Evolutionary conservation across 2,113 vertebrate species (phyloP).

Genomic region (Sula dactylatra): DNA sequence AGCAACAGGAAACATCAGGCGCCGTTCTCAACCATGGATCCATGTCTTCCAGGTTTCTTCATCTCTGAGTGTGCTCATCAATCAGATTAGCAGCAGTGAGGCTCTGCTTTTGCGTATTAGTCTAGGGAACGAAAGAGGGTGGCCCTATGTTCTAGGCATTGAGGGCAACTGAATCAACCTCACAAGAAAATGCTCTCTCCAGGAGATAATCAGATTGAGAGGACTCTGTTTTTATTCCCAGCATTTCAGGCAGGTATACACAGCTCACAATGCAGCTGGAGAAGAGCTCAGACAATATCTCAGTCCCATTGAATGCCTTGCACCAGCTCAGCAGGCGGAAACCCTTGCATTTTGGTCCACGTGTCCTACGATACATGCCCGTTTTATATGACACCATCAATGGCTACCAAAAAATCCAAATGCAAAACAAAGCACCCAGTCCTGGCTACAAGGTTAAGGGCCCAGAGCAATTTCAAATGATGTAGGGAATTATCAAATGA

Average conservation of each 20-base stretch:
- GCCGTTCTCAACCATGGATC: not conserved
- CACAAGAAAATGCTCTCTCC: not conserved
- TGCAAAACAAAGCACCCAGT: not conserved
- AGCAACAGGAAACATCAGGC: not conserved
- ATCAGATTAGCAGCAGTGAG: not conserved
- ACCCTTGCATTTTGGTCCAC: not conserved
- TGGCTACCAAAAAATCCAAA: not conserved
- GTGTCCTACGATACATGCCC: fast-evolving
- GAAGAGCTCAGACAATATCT: not conserved
- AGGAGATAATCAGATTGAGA: not conserved
- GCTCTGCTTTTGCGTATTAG: not conserved
- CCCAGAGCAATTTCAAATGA: not conserved
- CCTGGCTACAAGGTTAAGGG: not conserved
- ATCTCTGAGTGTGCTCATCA: not conserved
- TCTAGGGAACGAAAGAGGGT: not conserved
- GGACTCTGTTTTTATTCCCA: not conserved
- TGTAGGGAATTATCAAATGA: not conserved
- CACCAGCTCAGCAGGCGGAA: not conserved
- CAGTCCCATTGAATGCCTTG: not conserved
- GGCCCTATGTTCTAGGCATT: not conserved
- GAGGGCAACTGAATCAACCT: not conserved
- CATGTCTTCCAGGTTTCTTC: not conserved
- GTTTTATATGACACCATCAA: not conserved
- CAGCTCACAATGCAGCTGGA: not conserved
- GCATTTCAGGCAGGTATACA: not conserved